Base-by-base conservation (phyloP, 2,888 invertebrate species). In the Globia sparganii region DNA sequence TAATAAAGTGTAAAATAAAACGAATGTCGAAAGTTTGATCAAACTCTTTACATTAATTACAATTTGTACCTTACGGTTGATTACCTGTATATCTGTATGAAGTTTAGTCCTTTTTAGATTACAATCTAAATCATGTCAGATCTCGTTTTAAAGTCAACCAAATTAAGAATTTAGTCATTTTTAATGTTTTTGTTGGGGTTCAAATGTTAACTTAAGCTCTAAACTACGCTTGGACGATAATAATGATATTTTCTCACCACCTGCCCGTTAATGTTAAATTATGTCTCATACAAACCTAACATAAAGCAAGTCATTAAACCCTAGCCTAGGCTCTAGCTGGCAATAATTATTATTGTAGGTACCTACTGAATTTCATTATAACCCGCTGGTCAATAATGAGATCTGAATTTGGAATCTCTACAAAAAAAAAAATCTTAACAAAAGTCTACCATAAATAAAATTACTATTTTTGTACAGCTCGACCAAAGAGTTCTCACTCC, bases 171-270 rank as follows among this genome's bases (percentile, higher is more conserved):
- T 2, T 46, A 31, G 8, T 13, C 1, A 31, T 15, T 31, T 43
- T 8, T 21, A 21, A 28, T 25, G 3, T 46, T 43, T 43, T 67
- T 9, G 28, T 9, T 34, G 31, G 9, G 18, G 18, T 73, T 83
- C 75, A 83, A 81, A 83, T 80, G 75, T 75, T 80, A 72, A 71
- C 34, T 49, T 34, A 31, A 61, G 69, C n/a, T 75, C 61, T 49
- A 64, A 62, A 66, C 37, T 72, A 46, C 49, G 28, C n/a, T 46
- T 49, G 15, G 21, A 64, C 8, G 18, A 69, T 43, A 37, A 65
- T 72, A 69, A 74, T 72, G 11, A 74, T 75, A 53, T 65, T 79
- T 67, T 72, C n/a, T 11, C 58, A 58, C 2, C 15, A 18, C 6
- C 58, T 13, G 58, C 58, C 18, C 28, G 28, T 6, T n/a, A 15